Base-by-base conservation (phyloP, 2,113 vertebrate genomes). In the Cyprinus carpio region DNA sequence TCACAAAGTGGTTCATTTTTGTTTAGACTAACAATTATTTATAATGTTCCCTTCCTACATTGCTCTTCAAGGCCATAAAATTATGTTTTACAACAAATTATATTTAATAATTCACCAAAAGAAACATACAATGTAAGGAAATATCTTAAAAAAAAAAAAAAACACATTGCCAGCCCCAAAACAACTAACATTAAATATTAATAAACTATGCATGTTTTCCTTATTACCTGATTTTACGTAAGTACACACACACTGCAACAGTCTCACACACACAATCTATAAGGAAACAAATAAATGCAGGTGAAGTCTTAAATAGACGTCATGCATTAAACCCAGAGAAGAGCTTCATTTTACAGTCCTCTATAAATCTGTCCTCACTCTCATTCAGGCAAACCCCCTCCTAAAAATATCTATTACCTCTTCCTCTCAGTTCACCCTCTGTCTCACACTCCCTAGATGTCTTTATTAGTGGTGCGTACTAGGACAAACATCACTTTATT, bases 341-440 rank as follows among this genome's bases (percentile, higher is more conserved):
- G 34, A 71, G 85, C 65, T 60, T 75, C 54, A 84, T 60, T 79
- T 84, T 86, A 79, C 75, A 80, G 11, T 8, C 23, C 31, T 56
- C 56, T 60, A 85, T 88, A 88, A 86, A 88, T 88, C 87, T 83
- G 81, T 81, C 84, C 51, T 34, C 75, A 29, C 84, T 15, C 82
- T 49, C 67, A n/a, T 78, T 46, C 46, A 67, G 58, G 27, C 60
- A 81, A 81, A 29, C 29, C 31, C 18, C 46, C 40, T 77, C 31
- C 80, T 54, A 29, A 51, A 81, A 81, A 81, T 67, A 40, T 71
- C 72, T 54, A 49, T 37, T 71, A 60, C 79, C 51, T 34, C 64
- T 78, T 46, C 49, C 9, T 49, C 54, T 29, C 10, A 20, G 12
- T 20, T 81, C 31, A 18, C 0, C n/a, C 56, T 60, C 43, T 51